Evolutionary conservation across 2,888 invertebrate species (phyloP), one percentile per base, ranked within the genome.

Genomic region (Drosophila villosipedis): DNA sequence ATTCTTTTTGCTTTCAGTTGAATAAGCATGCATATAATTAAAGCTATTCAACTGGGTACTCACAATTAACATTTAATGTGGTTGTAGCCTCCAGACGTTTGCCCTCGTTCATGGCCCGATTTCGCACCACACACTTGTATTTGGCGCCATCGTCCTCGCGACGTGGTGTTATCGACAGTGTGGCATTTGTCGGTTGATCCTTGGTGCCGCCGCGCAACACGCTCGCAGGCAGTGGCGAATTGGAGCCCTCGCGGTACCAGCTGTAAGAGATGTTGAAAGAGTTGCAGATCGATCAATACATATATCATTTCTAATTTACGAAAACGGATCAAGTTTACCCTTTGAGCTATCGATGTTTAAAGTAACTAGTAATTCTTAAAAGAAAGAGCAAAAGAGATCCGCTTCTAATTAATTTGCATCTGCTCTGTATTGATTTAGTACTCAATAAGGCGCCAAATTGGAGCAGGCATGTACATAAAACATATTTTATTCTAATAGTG

Each of bases 51-150:
- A 25, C 14, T 9, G 4, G n/a, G 6, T 80, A 96, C 97, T 97
- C 94, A 97, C 97, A 98, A 94, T 98, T 97, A 77, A 98, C 98
- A 93, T 96, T 96, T 68, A 98, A 95, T 31, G 96, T 96, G 75
- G 98, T 96, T 19, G 95, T 95, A 22, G 97, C 95, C 87, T 97
- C 97, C 77, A 98, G 94, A 83, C 97, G 97, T 69, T 96, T 95
- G 50, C 96, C 96, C 70, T 96, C 96, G 1, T 96, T 95, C 95
- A 98, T 96, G 79, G 98, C 98, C 55, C 98, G 94, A 94, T 98
- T 98, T 95, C 96, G 96, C 61, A 98, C 98, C 78, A 96, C 96
- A 93, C 98, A 98, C 71, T 96, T 95, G 94, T 96, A 98, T 61
- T 95, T 94, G 69, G 97, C 96, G 14, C 96, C 96, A 91, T 98